Evolutionary conservation across 2,113 vertebrate genomes (phyloP), one percentile per base, ranked within the genome.

Genomic region (Ictalurus furcatus): DNA sequence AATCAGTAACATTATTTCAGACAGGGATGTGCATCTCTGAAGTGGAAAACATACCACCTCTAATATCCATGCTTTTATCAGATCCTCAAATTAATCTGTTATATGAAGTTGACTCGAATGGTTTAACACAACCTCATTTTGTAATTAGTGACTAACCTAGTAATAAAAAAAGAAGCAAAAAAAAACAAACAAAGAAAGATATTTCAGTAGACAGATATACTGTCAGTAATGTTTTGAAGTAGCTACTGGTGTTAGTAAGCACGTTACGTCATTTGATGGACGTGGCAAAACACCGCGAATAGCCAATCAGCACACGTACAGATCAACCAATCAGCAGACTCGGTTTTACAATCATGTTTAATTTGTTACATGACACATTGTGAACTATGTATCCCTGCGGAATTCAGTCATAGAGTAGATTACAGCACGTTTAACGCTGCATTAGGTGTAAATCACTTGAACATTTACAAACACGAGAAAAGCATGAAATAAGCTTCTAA

Each of bases 291-390:
- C 13, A 44, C 19, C 14, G 34, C n/a, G 69, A 69, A 34, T 30
- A 69, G 48, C 87, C 61, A 87, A 87, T 87, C 14, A 52, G 59
- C 11, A 73, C 23, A 76, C 9, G 54, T 16, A 52, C 40, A 54
- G 19, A 58, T 87, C 63, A 88, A 88, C 37, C 81, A 63, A 84
- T 61, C 23, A 59, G 11, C 54, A 61, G 82, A 88, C 91, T 91
- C 58, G 80, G 85, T 91, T 92, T 93, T 93, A 94, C 93, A 94
- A 93, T 94, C 91, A 63, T 90, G 90, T 92, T 91, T 84, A 89
- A 88, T 89, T 80, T 73, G 88, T 93, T 86, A 87, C 91, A 88
- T 89, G 92, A 91, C 59, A 90, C 90, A 82, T 89, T 80, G 89
- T 92, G 88, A 89, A 90, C 84, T 61, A 88, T 73, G 92, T 87